Evolutionary conservation across 2,113 vertebrate genomes (phyloP).

Genomic region (Ursus arctos): DNA sequence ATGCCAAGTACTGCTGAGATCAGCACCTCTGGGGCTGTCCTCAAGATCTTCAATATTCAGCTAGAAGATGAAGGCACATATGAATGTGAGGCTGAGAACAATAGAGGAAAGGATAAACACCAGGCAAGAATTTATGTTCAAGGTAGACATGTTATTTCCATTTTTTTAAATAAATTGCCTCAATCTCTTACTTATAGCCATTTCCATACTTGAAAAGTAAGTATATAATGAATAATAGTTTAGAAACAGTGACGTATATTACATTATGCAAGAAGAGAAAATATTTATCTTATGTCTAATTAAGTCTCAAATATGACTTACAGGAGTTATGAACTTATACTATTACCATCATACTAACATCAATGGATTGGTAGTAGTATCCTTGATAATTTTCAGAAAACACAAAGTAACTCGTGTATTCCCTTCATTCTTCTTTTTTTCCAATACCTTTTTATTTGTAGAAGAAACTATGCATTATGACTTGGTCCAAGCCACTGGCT

Average conservation of each 20-base stretch:
- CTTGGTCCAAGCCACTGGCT: background rate
- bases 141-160: slow-evolving; percentile 86
- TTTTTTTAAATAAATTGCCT: background rate
- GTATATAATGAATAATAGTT: background rate
- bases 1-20: slow-evolving; percentile 93
- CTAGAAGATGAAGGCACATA: slow-evolving; percentile 95
- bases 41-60: slow-evolving; percentile 95
- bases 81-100: slow-evolving; percentile 95
- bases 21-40: slow-evolving; percentile 92
- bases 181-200: slow-evolving; percentile 39
- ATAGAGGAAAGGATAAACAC: slow-evolving; percentile 95
- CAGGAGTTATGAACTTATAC: background rate
- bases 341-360: background rate
- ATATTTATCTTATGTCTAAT: background rate
- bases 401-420: background rate
- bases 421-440: background rate
- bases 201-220: background rate
- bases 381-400: background rate
- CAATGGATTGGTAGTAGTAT: background rate
- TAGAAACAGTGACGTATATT: background rate
- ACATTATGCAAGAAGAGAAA: background rate
- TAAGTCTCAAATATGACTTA: background rate
- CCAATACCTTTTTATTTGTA: background rate
- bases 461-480: background rate
- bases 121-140: slow-evolving; percentile 93